Base-by-base conservation (phyloP, 2,888 invertebrate genomes). In the Eutolmus rufibarbis region DNA sequence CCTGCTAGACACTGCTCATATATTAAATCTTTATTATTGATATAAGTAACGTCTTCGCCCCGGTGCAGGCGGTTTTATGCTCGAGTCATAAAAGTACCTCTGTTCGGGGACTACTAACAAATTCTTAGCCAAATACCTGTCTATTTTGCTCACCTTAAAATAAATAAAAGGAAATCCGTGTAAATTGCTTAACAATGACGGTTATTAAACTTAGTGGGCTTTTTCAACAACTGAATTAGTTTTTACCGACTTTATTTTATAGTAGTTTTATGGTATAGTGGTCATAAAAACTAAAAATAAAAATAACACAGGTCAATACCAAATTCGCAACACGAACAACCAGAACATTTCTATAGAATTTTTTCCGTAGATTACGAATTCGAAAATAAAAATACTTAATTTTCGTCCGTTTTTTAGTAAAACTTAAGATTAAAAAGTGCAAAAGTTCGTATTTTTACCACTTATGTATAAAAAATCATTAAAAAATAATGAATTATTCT, bases 21-120 rank as follows among this genome's bases (percentile, higher is more conserved):
- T 34, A 82, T 57, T 57, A 57, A 57, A 66, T 82, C 57, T 82
- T 82, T 82, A 37, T 82, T 79, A 79, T 79, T 79, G 46, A 51
- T 51, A 46, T 79, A 51, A 46, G 28, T 79, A 28, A 79, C 51
- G 51, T 46, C 51, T 51, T 79, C 31, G 16, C n/a, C 28, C 56
- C 5, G 79, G 31, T 79, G 79, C 79, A 79, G 14, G 51, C 23
- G 2, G 28, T 9, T 66, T 66, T 66, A 66, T 66, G 66, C 8
- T 23, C 66, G 5, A 23, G 66, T 66, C 37, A 34, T 76, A 76
- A 76, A 76, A 76, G 76, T 14, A 23, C 8, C 57, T 23, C 9
- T 8, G 23, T 23, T 66, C 14, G 66, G 66, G 66, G 12, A 28
- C 23, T 66, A 19, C 66, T 8, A 66, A 28, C 66, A 28, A 66